These are phyloP conservation scores for Anoplius nigerrimus DNA, from an alignment of 2,888 invertebrate genomes.

Conservation along the genomic window DNA sequence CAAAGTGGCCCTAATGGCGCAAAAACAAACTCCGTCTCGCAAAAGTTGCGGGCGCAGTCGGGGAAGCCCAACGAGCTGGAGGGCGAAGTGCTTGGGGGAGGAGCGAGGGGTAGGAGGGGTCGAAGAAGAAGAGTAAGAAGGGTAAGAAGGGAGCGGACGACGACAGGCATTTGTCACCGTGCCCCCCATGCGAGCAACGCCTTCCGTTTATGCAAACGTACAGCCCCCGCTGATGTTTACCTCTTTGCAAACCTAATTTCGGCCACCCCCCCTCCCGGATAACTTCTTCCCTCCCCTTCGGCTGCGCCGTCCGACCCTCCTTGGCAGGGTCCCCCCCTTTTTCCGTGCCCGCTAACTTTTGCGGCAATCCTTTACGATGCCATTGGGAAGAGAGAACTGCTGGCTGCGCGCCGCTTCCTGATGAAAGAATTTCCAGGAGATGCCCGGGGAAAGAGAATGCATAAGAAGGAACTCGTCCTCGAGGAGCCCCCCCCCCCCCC, in stretches of 20 bases:
- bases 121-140: constrained; percentile 19
- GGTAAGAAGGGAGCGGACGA: constrained; percentile 23
- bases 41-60: constrained; percentile 58
- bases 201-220: constrained; percentile 70
- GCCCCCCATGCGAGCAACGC: constrained; percentile 63
- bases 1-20: constrained; percentile 69
- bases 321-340: constrained; percentile 36
- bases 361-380: constrained; percentile 58
- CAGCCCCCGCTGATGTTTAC: constrained; percentile 69
- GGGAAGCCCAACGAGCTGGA: constrained; percentile 40
- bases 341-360: constrained; percentile 44
- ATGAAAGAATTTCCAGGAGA: constrained; percentile 52
- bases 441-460: constrained; percentile 29
- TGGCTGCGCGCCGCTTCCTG: constrained; percentile 38
- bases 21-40: constrained; percentile 64
- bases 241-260: constrained; percentile 73
- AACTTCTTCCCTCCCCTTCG: constrained; percentile 21
- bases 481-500: constrained; percentile 11
- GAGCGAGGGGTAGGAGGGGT: constrained; percentile 18
- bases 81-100: constrained; percentile 41
- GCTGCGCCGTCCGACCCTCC: constrained; percentile 24
- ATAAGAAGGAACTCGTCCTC: constrained; percentile 30
- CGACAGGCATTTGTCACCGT: constrained; percentile 69
- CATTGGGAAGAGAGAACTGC: constrained; percentile 55
- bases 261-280: constrained; percentile 57